Conservation (phyloP, 2,797 vertebrate genomes). For the Sorex maritimensis region DNA sequence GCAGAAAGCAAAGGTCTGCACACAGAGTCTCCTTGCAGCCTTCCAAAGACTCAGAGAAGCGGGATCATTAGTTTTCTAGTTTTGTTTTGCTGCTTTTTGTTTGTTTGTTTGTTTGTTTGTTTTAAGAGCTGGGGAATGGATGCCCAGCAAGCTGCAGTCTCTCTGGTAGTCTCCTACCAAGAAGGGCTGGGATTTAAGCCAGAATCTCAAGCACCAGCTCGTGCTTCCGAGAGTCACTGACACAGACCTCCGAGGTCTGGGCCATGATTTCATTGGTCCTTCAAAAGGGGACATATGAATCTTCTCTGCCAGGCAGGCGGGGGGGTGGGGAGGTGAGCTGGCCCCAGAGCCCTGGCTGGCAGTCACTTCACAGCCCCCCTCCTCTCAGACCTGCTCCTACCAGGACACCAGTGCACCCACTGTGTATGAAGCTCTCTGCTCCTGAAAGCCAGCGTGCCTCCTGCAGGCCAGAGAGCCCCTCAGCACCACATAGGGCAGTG, state of each 20-base stretch:
- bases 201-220: neutral
- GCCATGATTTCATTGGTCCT: neutral
- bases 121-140: neutral
- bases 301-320: neutral
- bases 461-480: accelerated
- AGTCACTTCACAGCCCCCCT: neutral
- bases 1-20: neutral
- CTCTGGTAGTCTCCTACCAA: neutral
- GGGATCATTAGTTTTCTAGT: neutral
- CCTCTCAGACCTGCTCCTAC: neutral
- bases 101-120: neutral
- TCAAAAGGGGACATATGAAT: neutral
- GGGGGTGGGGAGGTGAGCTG: neutral
- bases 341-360: neutral
- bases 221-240: neutral
- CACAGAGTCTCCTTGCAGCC: neutral
- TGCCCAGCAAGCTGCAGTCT: neutral
- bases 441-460: neutral
- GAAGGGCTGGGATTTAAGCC: neutral
- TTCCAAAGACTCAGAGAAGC: constrained; percentile 44
- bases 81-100: neutral
- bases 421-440: neutral
- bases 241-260: neutral
- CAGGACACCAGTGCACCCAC: neutral
- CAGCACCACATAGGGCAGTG: accelerated